Conservation (phyloP, 2,113 vertebrate species). For the western clawed frog (Xenopus tropicalis) region DNA sequence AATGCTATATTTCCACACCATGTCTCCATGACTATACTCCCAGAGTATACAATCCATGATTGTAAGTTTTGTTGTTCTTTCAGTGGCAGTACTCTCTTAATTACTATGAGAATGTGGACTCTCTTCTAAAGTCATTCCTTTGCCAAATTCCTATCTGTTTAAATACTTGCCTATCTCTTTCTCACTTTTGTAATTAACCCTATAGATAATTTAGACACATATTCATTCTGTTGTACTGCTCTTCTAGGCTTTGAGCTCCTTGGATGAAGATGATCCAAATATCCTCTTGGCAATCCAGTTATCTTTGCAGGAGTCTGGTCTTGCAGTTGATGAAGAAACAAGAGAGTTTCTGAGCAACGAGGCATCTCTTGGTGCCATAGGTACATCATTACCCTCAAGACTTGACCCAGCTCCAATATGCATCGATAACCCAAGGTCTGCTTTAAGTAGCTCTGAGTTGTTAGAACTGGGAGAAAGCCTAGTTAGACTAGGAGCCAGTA, state of each 20-base stretch:
- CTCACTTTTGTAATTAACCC: no score
- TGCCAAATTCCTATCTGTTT: no score
- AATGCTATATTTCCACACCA: no score
- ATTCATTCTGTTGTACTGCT: conserved; percentile 28
- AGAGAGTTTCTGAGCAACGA: conserved; percentile 79
- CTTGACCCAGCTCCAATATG: conserved; percentile 73
- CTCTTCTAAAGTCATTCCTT: no score
- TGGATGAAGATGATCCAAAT: conserved; percentile 97
- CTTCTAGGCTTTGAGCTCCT: conserved; percentile 80
- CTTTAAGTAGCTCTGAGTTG: conserved; percentile 90
- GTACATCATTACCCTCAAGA: conserved; percentile 90
- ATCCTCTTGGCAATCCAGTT: conserved; percentile 95
- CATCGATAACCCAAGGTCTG: conserved; percentile 73
- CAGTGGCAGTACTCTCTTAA: no score
- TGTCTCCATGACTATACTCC: no score
- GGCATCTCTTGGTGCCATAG: conserved; percentile 86
- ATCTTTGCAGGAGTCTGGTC: conserved; percentile 90
- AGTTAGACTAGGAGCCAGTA: conserved; percentile 74
- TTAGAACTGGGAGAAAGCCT: conserved; percentile 87
- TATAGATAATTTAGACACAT: no score
- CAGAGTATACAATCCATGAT: no score
- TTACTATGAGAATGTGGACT: no score
- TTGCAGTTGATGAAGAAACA: conserved; percentile 68
- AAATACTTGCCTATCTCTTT: no score
- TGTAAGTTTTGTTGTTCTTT: no score